Percentiles rank a stretch among this genome's conserved stretches.
phyloP scores from a whole-genome alignment of 1,140 invertebrate genomes.

The Pentalonia nigronervosa region DNA sequence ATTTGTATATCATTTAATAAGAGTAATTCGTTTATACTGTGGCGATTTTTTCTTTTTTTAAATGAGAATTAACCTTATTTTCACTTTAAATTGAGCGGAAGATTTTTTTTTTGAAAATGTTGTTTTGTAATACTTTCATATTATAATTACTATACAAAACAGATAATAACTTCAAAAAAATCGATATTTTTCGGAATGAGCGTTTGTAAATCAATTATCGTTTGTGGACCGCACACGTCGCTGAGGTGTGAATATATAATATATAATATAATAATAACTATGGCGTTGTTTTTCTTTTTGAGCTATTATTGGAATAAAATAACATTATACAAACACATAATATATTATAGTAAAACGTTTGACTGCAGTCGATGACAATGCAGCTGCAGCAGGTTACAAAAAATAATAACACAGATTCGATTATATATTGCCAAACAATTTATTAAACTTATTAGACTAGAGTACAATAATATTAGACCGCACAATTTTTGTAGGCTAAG shows the following conservation, averaged over 20 bases:
- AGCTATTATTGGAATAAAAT: no score
- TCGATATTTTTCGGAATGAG: no score
- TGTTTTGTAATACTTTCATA: no score
- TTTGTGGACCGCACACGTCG: no score
- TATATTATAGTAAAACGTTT: background rate
- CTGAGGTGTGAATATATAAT: no score
- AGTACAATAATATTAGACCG: background rate
- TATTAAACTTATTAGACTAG: conserved; percentile 36
- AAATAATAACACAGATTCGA: background rate
- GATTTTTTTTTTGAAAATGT: background rate
- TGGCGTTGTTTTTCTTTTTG: no score
- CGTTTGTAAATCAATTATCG: no score
- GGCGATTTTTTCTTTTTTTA: background rate
- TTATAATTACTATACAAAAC: no score
- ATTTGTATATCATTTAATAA: background rate
- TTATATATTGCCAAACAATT: conserved; percentile 49
- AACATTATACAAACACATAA: no score
- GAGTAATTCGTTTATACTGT: background rate
- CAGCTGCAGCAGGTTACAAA: background rate
- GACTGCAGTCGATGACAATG: background rate
- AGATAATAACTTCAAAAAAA: no score
- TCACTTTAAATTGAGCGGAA: background rate
- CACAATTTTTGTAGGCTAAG: conserved; percentile 32
- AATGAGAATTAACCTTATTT: background rate
- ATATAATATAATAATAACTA: no score